Percentiles rank a stretch among this genome's conserved stretches.
These are phyloP conservation scores for Ciconia boyciana DNA, from an alignment of 2,113 vertebrate species.

Conservation along the genomic window DNA sequence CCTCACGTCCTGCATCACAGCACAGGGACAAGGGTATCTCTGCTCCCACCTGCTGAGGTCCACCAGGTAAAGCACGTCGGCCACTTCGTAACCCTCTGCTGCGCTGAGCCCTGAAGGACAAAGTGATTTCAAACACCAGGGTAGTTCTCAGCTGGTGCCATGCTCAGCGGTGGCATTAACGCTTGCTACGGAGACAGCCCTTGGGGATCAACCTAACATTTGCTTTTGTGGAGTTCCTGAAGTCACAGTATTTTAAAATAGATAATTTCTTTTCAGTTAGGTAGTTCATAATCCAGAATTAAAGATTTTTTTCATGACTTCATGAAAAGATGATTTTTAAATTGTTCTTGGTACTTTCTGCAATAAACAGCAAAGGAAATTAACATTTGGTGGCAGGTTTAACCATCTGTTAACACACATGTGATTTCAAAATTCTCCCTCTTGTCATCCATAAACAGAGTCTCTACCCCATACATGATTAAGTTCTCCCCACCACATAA, in stretches of 20 bases:
- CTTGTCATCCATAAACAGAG: neutral
- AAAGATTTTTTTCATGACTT: neutral
- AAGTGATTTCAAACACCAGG: rapidly evolving
- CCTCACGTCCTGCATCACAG: neutral
- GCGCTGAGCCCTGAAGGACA: neutral
- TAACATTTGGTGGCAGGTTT: slow-evolving; percentile 30
- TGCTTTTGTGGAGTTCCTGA: neutral
- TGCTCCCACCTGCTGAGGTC: neutral
- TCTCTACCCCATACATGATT: neutral
- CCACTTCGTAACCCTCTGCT: rapidly evolving
- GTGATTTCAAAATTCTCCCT: neutral
- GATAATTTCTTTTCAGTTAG: rapidly evolving
- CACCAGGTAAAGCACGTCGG: neutral
- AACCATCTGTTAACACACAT: slow-evolving; percentile 38
- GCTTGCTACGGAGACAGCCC: neutral
- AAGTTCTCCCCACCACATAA: neutral
- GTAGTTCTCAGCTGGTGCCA: neutral
- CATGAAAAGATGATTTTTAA: neutral
- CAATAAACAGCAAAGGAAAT: neutral
- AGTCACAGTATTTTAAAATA: neutral
- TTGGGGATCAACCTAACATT: rapidly evolving
- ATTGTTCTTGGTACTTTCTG: neutral
- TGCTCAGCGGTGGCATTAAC: rapidly evolving
- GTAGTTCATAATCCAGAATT: neutral
- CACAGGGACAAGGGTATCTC: rapidly evolving